Base-by-base conservation (phyloP, 1,140 invertebrate genomes). In the Palaemon carinicauda region DNA sequence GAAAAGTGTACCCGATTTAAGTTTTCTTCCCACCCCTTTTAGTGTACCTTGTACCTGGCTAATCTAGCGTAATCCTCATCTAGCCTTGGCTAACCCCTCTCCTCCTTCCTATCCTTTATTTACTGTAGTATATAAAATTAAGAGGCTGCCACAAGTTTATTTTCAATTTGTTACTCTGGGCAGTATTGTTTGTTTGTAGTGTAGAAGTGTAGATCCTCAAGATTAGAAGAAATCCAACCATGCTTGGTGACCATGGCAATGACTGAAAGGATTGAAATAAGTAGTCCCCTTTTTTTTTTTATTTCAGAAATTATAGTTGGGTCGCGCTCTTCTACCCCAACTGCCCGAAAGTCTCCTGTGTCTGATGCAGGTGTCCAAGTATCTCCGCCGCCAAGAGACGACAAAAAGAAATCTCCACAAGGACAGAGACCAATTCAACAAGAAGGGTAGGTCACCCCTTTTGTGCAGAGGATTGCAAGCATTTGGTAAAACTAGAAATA, bases 361-460 rank as follows among this genome's bases (percentile, higher is more conserved):
- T 87, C 88, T 31, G 88, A 89, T 82, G 88, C 88, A 12, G 82
- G 88, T 14, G 88, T 89, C 19, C 88, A 89, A 56, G 88, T 89
- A 29, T 80, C 82, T 31, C 88, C 88, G 7, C 88, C 82, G 4
- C 71, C 75, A 19, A 54, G 81, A 19, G 83, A 86, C 12, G 83
- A 86, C 54, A 86, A 86, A 52, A 86, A 86, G 60, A 86, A 86
- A 50, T n/a, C 79, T 60, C 69, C 78, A 19, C 71, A 78, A 50
- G 80, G 78, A 24, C 88, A 89, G 53, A 69, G 77, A 29, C 83
- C 79, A 53, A n/a, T 60, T 1, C 83, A 80, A 15, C 83, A 86
- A 41, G 83, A 86, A 54, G 80, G 83, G 83, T 86, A 74, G 24
- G 10, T n/a, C n/a, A n/a, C n/a, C n/a, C n/a, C n/a, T n/a, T n/a